These are phyloP conservation scores for Teleogryllus occipitalis DNA, from an alignment of 1,140 invertebrate species.

Conservation along the genomic window DNA sequence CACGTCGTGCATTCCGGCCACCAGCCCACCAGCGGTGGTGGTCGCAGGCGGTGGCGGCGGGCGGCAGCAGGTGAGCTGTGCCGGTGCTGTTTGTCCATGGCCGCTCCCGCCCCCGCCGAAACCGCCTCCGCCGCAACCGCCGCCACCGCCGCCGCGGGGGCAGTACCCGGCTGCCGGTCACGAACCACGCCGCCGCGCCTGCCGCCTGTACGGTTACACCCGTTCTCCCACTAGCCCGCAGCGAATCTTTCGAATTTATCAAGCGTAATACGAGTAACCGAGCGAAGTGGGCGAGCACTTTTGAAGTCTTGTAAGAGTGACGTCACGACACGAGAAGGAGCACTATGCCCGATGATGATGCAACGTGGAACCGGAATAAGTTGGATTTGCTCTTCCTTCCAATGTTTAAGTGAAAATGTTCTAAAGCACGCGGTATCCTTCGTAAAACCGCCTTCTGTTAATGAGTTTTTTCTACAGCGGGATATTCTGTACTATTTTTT, in stretches of 20 bases:
- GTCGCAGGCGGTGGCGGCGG: not conserved
- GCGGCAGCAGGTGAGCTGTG: not conserved
- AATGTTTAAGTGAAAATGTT: no score
- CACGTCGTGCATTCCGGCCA: not conserved
- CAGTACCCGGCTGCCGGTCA: not conserved
- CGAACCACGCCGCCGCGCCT: not conserved
- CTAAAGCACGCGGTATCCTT: no score
- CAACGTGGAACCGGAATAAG: no score
- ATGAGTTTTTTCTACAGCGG: no score
- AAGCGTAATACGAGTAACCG: constrained; percentile 1
- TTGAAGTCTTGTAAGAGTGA: not conserved
- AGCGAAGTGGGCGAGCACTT: not conserved
- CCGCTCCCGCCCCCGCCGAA: no score
- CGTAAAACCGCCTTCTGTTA: no score
- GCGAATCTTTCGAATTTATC: not conserved
- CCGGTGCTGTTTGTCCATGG: not conserved
- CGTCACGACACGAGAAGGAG: not conserved
- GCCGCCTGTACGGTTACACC: not conserved
- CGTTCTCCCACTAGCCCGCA: not conserved
- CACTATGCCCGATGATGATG: no score
- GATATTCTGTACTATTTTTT: no score
- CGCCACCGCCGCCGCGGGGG: no score
- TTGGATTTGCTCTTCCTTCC: no score
- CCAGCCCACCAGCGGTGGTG: not conserved
- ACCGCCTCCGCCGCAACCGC: no score